A percentile compares a stretch with the other conserved stretches of the same genome.
Evolutionary conservation across 2,797 vertebrate species (phyloP).

Genomic region (Leucoraja ocellata): DNA sequence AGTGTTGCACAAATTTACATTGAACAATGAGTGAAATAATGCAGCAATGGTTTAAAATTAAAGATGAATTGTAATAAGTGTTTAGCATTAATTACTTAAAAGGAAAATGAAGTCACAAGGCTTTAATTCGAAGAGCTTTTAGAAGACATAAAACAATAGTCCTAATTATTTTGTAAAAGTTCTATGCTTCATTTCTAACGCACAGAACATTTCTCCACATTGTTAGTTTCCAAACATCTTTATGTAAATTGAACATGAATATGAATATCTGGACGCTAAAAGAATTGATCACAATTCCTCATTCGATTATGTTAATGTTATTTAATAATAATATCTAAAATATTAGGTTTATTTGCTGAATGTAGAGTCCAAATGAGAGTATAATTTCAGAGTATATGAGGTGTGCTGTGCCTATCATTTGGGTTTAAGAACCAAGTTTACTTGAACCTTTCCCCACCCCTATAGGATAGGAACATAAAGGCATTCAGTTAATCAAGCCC

Average conservation of each 20-base stretch:
- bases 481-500: slow-evolving; percentile 19
- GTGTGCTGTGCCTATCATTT: not conserved
- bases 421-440: slow-evolving; percentile 22
- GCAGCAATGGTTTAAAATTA: not conserved
- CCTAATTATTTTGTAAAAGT: not conserved
- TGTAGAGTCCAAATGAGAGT: not conserved
- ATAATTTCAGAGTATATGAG: not conserved
- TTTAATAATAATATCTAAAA: not conserved
- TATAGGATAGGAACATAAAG: slow-evolving; percentile 7
- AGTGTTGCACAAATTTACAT: not conserved
- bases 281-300: not conserved
- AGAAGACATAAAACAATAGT: not conserved
- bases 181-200: not conserved
- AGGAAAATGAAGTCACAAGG: not conserved
- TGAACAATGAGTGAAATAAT: not conserved
- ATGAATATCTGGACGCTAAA: not conserved
- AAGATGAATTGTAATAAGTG: not conserved
- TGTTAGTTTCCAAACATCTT: slow-evolving; percentile 3
- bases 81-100: not conserved
- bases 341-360: not conserved
- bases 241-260: slow-evolving; percentile 8
- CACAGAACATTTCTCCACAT: not conserved
- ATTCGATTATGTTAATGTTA: not conserved
- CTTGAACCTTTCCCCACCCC: not conserved
- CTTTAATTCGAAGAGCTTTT: not conserved